Percentiles rank a stretch among this genome's conserved stretches.
phyloP scores from a whole-genome alignment of 2,113 vertebrate species.

The Dryoscopus gambensis region DNA sequence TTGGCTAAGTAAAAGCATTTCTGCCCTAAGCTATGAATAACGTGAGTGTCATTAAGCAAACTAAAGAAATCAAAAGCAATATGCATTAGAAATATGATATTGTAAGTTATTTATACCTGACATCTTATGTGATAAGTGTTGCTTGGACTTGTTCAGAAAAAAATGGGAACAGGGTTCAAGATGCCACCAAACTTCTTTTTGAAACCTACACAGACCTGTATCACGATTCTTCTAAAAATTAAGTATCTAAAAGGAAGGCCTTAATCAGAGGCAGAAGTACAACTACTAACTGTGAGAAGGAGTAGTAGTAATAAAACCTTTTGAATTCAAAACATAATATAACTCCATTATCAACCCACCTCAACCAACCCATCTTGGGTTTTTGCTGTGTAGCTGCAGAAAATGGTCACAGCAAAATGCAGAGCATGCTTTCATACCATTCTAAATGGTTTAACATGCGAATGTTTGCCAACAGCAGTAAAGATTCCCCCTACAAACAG shows the following conservation, averaged over 20 bases:
- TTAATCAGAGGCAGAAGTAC: neutral
- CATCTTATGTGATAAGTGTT: neutral
- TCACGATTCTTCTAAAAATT: neutral
- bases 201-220: neutral
- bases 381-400: neutral
- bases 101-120: neutral
- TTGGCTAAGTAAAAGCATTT: neutral
- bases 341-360: neutral
- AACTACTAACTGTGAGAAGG: neutral
- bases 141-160: neutral
- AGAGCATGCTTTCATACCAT: neutral
- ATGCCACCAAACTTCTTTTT: neutral
- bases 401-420: neutral
- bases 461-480: neutral
- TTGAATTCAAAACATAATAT: neutral
- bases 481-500: neutral
- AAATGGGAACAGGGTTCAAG: neutral
- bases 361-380: neutral
- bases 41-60: neutral
- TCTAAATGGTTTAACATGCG: neutral
- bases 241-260: neutral
- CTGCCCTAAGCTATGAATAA: neutral
- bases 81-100: neutral
- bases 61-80: neutral
- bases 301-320: neutral